phyloP scores from a whole-genome alignment of 2,888 invertebrate species.

The Cephus runcator region DNA sequence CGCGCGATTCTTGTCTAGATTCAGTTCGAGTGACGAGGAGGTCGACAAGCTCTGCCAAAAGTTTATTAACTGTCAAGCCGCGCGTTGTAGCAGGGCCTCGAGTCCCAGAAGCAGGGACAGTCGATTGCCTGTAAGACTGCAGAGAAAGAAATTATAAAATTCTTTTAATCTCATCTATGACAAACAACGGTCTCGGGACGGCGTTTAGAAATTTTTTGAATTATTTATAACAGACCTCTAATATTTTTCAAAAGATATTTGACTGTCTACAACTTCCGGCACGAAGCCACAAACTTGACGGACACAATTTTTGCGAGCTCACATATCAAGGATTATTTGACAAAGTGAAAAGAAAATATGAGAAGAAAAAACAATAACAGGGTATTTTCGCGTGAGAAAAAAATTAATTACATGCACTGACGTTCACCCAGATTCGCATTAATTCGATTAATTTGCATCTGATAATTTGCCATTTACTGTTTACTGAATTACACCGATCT shows the following conservation, averaged over 20 bases:
- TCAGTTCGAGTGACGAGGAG: constrained; percentile 57
- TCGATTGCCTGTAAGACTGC: constrained; percentile 49
- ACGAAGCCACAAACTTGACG: background rate
- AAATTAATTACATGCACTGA: background rate
- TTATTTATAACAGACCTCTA: background rate
- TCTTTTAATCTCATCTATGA: background rate
- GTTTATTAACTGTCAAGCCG: constrained; percentile 33
- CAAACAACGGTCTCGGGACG: background rate
- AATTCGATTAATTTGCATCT: background rate
- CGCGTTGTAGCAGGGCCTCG: constrained; percentile 21
- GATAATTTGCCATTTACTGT: background rate
- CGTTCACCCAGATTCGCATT: background rate
- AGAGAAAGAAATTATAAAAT: constrained; percentile 45
- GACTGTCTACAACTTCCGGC: background rate
- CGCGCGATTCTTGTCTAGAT: constrained; percentile 42
- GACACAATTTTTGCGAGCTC: background rate
- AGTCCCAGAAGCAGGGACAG: constrained; percentile 38
- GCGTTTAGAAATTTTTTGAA: background rate
- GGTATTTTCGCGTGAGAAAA: background rate
- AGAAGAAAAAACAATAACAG: background rate
- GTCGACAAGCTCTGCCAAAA: constrained; percentile 56
- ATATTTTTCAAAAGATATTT: background rate
- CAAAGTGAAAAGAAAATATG: background rate
- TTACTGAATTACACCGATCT: background rate
- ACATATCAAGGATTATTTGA: background rate